These are phyloP conservation scores for Lepeophtheirus nordmannii DNA, from an alignment of 2,888 invertebrate species.

Conservation along the genomic window DNA sequence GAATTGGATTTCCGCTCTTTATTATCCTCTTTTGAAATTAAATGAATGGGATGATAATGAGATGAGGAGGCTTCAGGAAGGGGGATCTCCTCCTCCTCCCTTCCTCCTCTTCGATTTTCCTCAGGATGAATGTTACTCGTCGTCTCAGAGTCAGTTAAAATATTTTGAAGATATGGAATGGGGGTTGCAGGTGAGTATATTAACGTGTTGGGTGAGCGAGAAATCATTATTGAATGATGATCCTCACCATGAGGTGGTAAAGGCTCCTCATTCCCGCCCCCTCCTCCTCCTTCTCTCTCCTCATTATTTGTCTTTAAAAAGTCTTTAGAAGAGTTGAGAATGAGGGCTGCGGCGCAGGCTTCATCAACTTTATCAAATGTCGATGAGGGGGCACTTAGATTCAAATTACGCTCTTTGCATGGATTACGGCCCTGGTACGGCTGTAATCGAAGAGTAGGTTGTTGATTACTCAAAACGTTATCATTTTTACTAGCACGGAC, in stretches of 20 bases:
- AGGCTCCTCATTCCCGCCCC: neutral
- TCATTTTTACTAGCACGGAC: constrained; percentile 40
- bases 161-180: neutral
- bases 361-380: constrained; percentile 36
- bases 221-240: neutral
- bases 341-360: constrained; percentile 29
- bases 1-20: neutral
- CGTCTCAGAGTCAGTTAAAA: neutral
- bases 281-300: neutral
- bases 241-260: neutral
- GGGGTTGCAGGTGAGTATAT: neutral
- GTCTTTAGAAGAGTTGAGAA: constrained; percentile 4
- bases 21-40: neutral
- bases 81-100: no score
- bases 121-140: neutral
- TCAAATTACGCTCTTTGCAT: constrained; percentile 55
- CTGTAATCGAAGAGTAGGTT: constrained; percentile 39
- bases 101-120: no score
- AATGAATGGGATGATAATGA: no score
- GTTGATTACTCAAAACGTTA: constrained; percentile 37
- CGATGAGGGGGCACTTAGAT: constrained; percentile 30
- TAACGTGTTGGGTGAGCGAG: no score
- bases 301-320: neutral
- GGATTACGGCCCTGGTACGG: constrained; percentile 72
- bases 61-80: neutral